Conservation (phyloP, 1,140 invertebrate species). For the Homalodisca vitripennis region DNA sequence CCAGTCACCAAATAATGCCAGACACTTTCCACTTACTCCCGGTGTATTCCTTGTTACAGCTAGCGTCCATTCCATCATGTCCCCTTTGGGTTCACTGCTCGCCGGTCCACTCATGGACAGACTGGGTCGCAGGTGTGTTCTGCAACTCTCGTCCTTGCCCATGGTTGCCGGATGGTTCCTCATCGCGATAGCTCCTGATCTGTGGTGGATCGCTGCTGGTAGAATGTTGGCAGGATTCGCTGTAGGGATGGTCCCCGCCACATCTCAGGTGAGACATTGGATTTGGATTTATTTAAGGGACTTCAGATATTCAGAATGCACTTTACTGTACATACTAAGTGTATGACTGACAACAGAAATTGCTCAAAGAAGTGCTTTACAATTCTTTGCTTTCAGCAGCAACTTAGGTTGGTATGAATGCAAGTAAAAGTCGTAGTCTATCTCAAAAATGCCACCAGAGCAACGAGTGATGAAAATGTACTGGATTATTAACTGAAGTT, state of each 20-base stretch:
- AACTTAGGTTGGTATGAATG: too few species aligned
- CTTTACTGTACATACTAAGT: too few species aligned
- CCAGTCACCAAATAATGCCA: not conserved
- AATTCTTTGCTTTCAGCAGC: too few species aligned
- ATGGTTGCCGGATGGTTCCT: slow-evolving; percentile 61
- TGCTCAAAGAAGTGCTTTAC: too few species aligned
- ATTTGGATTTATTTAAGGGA: too few species aligned
- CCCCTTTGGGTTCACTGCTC: slow-evolving; percentile 61
- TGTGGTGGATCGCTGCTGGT: slow-evolving; percentile 59
- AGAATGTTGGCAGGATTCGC: slow-evolving; percentile 66
- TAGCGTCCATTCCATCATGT: slow-evolving; percentile 64
- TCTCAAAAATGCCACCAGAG: too few species aligned
- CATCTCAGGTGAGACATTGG: slow-evolving; percentile 58
- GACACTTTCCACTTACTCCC: not conserved
- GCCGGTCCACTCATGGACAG: slow-evolving; percentile 63
- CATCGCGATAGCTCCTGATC: slow-evolving; percentile 58
- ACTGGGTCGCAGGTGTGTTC: slow-evolving; percentile 57
- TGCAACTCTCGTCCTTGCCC: slow-evolving; percentile 58
- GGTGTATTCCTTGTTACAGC: slow-evolving; percentile 49
- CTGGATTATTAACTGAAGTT: too few species aligned
- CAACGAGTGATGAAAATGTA: too few species aligned
- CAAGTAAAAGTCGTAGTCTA: too few species aligned
- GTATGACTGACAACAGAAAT: too few species aligned
- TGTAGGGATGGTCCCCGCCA: slow-evolving; percentile 65
- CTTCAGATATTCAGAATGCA: too few species aligned